Conservation (phyloP, 2,113 vertebrate genomes). For the Calypte anna region DNA sequence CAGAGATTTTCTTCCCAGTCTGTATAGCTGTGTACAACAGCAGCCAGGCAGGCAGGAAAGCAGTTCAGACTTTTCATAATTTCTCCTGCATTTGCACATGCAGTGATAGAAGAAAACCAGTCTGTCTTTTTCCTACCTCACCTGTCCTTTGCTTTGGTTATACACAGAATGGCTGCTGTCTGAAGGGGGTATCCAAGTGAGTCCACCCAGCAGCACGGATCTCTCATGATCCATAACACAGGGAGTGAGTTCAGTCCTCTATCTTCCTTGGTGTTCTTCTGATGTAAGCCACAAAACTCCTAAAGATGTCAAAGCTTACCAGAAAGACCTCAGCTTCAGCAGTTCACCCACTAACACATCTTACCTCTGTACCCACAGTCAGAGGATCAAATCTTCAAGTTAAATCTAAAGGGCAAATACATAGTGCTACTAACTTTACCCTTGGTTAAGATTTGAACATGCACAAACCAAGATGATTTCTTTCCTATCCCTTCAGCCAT, state of each 20-base stretch:
- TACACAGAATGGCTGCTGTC: background rate
- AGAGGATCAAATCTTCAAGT: background rate
- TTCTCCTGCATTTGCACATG: background rate
- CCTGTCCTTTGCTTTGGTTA: background rate
- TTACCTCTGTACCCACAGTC: background rate
- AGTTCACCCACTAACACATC: background rate
- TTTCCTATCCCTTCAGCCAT: background rate
- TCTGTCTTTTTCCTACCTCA: background rate
- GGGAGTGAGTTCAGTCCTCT: background rate
- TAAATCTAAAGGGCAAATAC: background rate
- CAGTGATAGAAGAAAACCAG: background rate
- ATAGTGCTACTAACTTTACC: background rate
- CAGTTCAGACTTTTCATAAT: background rate
- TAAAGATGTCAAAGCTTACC: background rate
- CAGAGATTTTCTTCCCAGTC: background rate
- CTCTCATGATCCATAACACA: background rate
- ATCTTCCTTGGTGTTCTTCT: background rate
- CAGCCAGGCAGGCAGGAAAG: background rate
- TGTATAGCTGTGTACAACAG: background rate
- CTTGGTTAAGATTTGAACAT: background rate
- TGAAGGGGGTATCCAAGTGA: background rate
- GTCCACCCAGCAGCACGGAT: background rate
- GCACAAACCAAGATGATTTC: background rate
- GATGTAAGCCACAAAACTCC: background rate
- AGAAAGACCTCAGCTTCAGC: background rate